A percentile compares a stretch with the other conserved stretches of the same genome.
phyloP scores from a whole-genome alignment of 2,113 vertebrate species.

The Anser cygnoides region DNA sequence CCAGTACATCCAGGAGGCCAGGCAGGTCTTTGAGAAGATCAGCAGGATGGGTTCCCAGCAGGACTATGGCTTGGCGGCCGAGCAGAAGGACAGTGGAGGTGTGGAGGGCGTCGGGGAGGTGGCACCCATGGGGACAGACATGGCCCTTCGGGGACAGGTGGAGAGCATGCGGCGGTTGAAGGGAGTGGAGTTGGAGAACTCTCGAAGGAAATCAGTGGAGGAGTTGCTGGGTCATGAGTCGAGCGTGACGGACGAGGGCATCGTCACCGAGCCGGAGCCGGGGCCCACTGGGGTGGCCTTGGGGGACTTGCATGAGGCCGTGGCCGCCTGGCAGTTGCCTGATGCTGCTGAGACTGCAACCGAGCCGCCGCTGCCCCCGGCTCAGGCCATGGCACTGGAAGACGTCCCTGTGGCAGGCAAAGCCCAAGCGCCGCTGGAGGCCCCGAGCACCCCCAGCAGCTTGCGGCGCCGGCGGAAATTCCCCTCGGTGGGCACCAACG shows the following conservation, averaged over 20 bases:
- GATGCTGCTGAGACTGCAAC: neutral
- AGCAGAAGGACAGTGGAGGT: constrained; percentile 77
- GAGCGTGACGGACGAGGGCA: constrained; percentile 94
- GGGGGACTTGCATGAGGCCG: constrained; percentile 75
- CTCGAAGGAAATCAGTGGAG: constrained; percentile 81
- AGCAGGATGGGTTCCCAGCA: constrained; percentile 89
- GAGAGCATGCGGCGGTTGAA: constrained; percentile 48
- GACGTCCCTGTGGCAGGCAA: constrained; percentile 62
- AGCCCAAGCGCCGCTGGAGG: constrained; percentile 72
- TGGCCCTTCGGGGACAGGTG: neutral
- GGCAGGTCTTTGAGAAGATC: constrained; percentile 95
- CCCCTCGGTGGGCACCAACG: constrained; percentile 80
- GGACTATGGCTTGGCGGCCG: constrained; percentile 44
- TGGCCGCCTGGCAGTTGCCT: constrained; percentile 80
- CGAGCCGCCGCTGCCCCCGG: neutral
- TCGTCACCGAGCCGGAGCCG: constrained; percentile 90
- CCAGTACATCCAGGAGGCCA: constrained; percentile 91
- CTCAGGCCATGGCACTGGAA: constrained; percentile 1
- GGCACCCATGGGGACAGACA: neutral
- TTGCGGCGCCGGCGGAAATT: constrained; percentile 89
- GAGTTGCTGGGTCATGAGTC: constrained; percentile 93
- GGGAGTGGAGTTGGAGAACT: constrained; percentile 71
- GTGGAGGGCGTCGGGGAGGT: constrained; percentile 36
- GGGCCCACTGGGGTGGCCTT: constrained; percentile 66
- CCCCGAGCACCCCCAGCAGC: constrained; percentile 85